Conservation (phyloP, 2,113 vertebrate species). For the Scophthalmus maximus region DNA sequence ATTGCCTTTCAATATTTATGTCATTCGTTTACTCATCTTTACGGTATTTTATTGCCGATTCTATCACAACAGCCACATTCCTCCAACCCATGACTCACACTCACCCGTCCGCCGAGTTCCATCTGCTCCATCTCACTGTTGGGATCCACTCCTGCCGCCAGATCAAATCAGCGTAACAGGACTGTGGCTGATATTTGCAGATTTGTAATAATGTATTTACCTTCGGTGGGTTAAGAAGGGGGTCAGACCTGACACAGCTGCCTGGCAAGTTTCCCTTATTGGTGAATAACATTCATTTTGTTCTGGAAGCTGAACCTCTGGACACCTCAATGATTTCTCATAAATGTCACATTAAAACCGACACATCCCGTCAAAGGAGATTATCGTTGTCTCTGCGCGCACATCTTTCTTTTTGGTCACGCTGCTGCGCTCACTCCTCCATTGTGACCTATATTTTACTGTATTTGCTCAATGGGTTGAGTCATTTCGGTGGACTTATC, state of each 20-base stretch:
- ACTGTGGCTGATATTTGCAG: not conserved
- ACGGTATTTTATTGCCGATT: not conserved
- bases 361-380: not conserved
- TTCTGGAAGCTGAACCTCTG: slow-evolving; percentile 1
- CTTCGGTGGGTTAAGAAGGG: slow-evolving; percentile 1
- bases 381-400: not conserved
- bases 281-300: not conserved
- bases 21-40: not conserved
- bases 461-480: not conserved
- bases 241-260: slow-evolving; percentile 3
- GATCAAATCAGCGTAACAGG: slow-evolving; percentile 1
- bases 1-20: not conserved
- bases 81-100: not conserved
- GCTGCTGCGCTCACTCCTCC: not conserved
- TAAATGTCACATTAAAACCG: slow-evolving; percentile 47
- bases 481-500: no score
- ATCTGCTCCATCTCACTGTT: slow-evolving; percentile 23
- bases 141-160: not conserved
- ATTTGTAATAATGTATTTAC: slow-evolving; percentile 16
- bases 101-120: not conserved
- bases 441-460: no score
- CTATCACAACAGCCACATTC: not conserved
- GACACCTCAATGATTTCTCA: not conserved
- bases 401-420: not conserved
- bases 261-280: slow-evolving; percentile 2